These are phyloP conservation scores for Rana temporaria DNA, from an alignment of 2,113 vertebrate species.

Conservation along the genomic window DNA sequence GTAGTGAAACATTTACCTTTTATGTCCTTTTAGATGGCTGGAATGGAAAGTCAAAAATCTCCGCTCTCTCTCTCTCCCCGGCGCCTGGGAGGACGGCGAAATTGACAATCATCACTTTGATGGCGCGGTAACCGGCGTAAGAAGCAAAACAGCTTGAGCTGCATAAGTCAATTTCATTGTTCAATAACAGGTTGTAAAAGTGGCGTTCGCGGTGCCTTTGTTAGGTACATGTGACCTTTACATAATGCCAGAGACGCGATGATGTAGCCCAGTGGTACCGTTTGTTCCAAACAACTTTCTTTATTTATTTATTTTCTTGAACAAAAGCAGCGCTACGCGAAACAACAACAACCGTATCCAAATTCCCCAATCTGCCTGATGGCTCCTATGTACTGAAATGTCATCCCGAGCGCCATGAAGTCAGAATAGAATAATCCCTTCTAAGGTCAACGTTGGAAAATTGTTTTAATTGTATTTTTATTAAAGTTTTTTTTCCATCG, in stretches of 20 bases:
- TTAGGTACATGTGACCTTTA: conserved; percentile 54
- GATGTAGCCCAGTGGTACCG: conserved; percentile 13
- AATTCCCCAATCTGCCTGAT: conserved; percentile 8
- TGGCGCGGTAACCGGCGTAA: conserved; percentile 31
- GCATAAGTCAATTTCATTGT: conserved; percentile 55
- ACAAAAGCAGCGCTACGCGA: not conserved
- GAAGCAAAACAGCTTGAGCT: conserved; percentile 30
- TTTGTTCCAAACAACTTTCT: conserved; percentile 2
- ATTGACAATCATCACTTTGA: conserved; percentile 20
- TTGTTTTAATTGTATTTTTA: too few species aligned
- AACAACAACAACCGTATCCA: not conserved
- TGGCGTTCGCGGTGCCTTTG: conserved; percentile 31
- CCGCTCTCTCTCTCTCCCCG: not conserved
- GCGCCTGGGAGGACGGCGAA: not conserved
- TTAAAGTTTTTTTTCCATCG: too few species aligned
- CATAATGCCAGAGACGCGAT: conserved; percentile 9
- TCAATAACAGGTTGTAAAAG: conserved; percentile 54
- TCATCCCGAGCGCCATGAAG: not conserved
- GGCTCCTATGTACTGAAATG: not conserved
- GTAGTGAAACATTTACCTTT: not conserved
- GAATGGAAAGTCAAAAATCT: not conserved
- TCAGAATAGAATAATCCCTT: too few species aligned
- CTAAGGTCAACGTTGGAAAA: too few species aligned
- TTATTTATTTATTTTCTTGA: conserved; percentile 9
- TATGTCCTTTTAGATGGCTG: conserved; percentile 29